These are phyloP conservation scores for Brachypterus glaber DNA, from an alignment of 2,888 invertebrate species.

Conservation along the genomic window DNA sequence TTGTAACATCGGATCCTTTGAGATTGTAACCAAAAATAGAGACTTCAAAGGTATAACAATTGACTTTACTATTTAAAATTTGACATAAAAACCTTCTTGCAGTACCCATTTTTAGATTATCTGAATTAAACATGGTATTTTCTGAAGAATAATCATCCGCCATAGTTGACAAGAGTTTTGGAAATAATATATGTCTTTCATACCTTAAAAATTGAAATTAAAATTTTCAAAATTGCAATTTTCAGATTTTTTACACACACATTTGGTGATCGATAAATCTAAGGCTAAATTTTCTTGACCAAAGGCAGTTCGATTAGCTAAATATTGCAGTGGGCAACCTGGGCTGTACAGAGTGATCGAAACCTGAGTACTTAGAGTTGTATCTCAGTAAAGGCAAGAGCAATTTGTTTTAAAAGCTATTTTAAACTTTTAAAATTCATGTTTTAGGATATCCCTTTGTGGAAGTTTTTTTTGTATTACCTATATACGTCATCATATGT, in stretches of 20 bases:
- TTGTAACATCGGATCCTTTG: constrained; percentile 56
- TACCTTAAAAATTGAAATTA: constrained; percentile 50
- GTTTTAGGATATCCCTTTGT: background rate
- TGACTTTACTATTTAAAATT: constrained; percentile 64
- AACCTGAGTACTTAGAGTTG: no score
- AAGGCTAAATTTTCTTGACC: no score
- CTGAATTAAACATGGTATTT: constrained; percentile 89
- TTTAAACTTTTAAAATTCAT: no score
- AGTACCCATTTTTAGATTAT: constrained; percentile 75
- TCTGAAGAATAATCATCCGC: constrained; percentile 80
- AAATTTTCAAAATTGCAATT: no score
- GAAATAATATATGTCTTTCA: constrained; percentile 90
- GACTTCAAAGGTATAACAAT: constrained; percentile 83
- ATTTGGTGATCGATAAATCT: no score
- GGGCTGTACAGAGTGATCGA: no score
- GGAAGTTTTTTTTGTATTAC: constrained; percentile 35
- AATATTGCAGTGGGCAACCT: no score
- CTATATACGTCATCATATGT: constrained; percentile 86
- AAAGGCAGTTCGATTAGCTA: no score
- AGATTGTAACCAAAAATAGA: constrained; percentile 83
- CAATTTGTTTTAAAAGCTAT: no score
- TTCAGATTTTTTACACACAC: no score
- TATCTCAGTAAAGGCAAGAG: no score
- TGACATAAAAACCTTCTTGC: constrained; percentile 75
- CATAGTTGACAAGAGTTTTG: constrained; percentile 78